Evolutionary conservation across 2,797 vertebrate genomes (phyloP), one percentile per base, ranked within the genome.

Genomic region (Gymnocypris eckloni): DNA sequence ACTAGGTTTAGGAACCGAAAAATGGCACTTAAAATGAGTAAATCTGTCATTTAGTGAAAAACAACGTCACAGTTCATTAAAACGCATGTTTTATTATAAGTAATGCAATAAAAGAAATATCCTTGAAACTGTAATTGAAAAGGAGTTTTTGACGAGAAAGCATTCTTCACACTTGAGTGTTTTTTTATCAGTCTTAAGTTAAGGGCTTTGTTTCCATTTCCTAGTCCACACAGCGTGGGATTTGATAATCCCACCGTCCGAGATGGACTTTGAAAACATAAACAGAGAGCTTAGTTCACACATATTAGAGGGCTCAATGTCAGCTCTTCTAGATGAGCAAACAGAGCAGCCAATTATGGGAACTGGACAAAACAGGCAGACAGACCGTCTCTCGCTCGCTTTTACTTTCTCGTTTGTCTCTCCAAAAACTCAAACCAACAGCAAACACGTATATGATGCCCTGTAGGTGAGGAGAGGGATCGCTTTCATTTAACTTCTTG

Each of bases 181-280:
- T 59, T 54, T 70, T 48, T 79, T 48, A 85, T 71, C 52, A 9
- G 0, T 79, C 54, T 56, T 52, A 85, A 80, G 77, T 50, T 50
- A 72, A 86, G 4, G 43, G 84, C 84, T 86, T 86, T 86, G 76
- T 64, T 72, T 81, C 69, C 54, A 48, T 81, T 73, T 86, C 56
- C 70, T 52, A 72, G 56, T 81, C 66, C 78, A 73, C 67, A 73
- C 69, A 10, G 56, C 4, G 2, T 81, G 56, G 43, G 69, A 73
- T 80, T 66, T 73, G 56, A 73, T 81, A 73, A 73, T 86, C 69
- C 56, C 69, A 72, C 54, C 28, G 78, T 50, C 84, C 78, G 18
- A 86, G 43, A 72, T 66, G 43, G 56, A 72, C 20, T 79, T 43
- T 78, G 37, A 70, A 75, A 71, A 78, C 64, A 56, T 45, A 79